Evolutionary conservation across 2,888 invertebrate genomes (phyloP), one percentile per base, ranked within the genome.

Genomic region (Geotrupes spiniger): DNA sequence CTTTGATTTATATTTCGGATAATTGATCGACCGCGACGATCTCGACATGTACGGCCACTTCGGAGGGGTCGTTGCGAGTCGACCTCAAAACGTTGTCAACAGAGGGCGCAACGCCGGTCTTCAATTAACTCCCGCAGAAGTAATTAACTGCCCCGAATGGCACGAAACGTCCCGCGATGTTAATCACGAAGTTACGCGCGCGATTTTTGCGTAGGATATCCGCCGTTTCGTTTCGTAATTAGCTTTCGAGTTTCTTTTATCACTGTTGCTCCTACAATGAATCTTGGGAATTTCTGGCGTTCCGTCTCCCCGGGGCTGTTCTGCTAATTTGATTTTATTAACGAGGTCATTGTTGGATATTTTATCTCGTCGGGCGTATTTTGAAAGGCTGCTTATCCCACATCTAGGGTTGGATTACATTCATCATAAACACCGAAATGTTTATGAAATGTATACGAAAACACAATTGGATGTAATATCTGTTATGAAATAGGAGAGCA

Each of bases 1-100:
- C 50, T 57, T 63, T 67, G 68, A 68, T 68, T 69, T 66, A 68
- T 68, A 62, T 59, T 52, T 38, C 54, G 49, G 52, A 55, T 61
- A 21, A 64, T 64, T 63, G 65, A 65, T 65, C 63, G 64, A 64
- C 63, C 63, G 58, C 53, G 52, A 48, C 42, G 46, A 38, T 49
- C 41, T 52, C 38, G 53, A 61, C 61, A 57, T 61, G 63, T 61
- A 63, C 61, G 63, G 62, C 62, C 63, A 63, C 62, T 64, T 62
- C 6, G 57, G 54, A 51, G 45, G 46, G 51, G 42, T 53, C 50
- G 40, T 57, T 49, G 51, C 43, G 57, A 3, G 21, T 6, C 21
- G 21, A 21, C 6, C 21, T n/a, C n/a, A n/a, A n/a, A n/a, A n/a
- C 21, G 21, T 47, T 51, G 53, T 50, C 51, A 46, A 49, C 46